Conservation (phyloP, 2,797 vertebrate species). For the Ceryle rudis region DNA sequence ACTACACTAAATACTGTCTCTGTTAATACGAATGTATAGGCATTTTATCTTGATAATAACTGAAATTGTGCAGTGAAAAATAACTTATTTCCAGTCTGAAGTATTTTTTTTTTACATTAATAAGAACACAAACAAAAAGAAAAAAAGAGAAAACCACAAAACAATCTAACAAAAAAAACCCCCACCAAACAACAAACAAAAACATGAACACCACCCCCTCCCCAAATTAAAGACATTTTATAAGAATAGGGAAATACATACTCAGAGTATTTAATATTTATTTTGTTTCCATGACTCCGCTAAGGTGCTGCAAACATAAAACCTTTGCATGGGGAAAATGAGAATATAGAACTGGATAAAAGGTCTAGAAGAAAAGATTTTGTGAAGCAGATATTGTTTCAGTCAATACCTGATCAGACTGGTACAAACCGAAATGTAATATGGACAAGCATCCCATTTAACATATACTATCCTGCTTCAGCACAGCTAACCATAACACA, state of each 20-base stretch:
- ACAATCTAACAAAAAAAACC: no score
- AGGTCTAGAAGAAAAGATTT: background rate
- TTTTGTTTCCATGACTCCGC: background rate
- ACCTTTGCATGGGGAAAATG: fast-evolving
- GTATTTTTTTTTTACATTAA: no score
- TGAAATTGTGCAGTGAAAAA: no score
- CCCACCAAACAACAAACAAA: no score
- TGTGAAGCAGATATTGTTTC: background rate
- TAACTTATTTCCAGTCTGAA: background rate
- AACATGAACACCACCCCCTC: no score
- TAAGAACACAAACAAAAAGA: no score
- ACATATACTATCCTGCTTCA: background rate
- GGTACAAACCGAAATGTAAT: fast-evolving
- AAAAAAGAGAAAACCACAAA: no score
- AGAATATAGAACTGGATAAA: background rate
- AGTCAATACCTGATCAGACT: background rate
- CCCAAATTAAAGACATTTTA: no score
- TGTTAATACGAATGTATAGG: background rate
- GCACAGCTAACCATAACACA: background rate
- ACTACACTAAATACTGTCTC: background rate
- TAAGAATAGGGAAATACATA: background rate
- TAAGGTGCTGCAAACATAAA: background rate
- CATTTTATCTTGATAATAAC: background rate
- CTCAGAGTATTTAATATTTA: background rate
- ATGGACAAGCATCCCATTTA: background rate